A percentile compares a stretch with the other conserved stretches of the same genome.
phyloP scores from a whole-genome alignment of 2,797 vertebrate genomes.

The Microtus obscurus region DNA sequence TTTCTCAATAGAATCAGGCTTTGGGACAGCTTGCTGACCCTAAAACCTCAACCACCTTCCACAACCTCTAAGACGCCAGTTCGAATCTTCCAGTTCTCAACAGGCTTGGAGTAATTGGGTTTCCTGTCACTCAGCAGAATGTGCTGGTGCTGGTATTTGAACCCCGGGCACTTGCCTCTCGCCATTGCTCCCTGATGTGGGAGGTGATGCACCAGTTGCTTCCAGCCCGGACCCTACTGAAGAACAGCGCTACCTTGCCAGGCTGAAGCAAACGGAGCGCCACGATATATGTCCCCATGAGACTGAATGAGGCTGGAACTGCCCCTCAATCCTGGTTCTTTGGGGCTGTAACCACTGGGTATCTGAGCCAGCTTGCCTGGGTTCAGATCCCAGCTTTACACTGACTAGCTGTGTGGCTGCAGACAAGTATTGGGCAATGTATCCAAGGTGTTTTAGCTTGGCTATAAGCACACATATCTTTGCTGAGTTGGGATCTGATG shows the following conservation, averaged over 20 bases:
- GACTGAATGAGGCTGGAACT: neutral
- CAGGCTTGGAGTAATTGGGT: neutral
- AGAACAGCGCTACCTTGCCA: neutral
- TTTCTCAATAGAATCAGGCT: accelerated
- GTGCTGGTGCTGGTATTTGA: neutral
- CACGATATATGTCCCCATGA: neutral
- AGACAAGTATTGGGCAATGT: neutral
- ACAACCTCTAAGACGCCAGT: neutral
- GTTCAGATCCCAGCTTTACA: neutral
- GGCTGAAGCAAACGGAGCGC: neutral
- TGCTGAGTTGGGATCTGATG: conserved; percentile 53
- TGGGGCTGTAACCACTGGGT: no score
- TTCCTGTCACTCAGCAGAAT: neutral
- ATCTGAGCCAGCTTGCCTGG: neutral
- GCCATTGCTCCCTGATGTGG: no score
- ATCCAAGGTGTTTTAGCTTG: neutral
- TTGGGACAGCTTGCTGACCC: accelerated
- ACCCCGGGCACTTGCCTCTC: neutral
- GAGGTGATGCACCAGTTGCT: neutral
- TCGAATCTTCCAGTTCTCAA: neutral
- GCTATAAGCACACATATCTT: conserved; percentile 37
- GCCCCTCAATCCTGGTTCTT: neutral
- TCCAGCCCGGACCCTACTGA: neutral
- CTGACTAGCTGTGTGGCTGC: neutral
- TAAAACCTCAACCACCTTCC: neutral